These are phyloP conservation scores for Dicrostonyx torquatus DNA, from an alignment of 2,797 vertebrate genomes.

Conservation along the genomic window DNA sequence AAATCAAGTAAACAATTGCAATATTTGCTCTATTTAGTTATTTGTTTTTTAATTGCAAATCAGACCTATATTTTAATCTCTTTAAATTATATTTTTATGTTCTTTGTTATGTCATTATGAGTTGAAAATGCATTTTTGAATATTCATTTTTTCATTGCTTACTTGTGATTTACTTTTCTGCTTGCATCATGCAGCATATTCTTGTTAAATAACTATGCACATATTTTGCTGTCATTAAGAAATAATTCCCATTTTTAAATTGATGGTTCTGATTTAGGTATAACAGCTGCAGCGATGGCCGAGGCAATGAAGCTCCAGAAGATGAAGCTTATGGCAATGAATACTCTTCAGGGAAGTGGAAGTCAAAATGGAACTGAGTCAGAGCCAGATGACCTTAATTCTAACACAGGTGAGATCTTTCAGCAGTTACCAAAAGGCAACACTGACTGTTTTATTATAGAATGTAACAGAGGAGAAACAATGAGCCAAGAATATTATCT, in stretches of 20 bases:
- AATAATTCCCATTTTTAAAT: conserved; percentile 13
- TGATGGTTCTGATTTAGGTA: conserved; percentile 84
- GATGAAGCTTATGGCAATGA: conserved; percentile 94
- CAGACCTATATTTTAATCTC: not conserved
- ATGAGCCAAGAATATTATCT: not conserved
- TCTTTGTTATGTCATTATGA: not conserved
- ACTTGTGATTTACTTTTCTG: not conserved
- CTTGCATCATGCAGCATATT: not conserved
- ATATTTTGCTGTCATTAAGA: conserved; percentile 17
- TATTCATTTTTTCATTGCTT: not conserved
- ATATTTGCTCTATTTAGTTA: not conserved
- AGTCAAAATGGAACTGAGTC: conserved; percentile 93
- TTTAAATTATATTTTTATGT: not conserved
- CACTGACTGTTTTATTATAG: not conserved
- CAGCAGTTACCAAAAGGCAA: not conserved
- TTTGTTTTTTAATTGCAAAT: not conserved
- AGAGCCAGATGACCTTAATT: conserved; percentile 93
- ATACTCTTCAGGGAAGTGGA: conserved; percentile 92
- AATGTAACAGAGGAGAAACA: not conserved
- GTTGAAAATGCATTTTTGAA: conserved; percentile 48
- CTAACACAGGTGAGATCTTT: conserved; percentile 89
- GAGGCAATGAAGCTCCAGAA: conserved; percentile 96
- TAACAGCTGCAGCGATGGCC: conserved; percentile 95
- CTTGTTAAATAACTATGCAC: not conserved
- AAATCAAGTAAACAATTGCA: not conserved